Conservation (phyloP, 2,113 vertebrate species). For the Lepus timidus region DNA sequence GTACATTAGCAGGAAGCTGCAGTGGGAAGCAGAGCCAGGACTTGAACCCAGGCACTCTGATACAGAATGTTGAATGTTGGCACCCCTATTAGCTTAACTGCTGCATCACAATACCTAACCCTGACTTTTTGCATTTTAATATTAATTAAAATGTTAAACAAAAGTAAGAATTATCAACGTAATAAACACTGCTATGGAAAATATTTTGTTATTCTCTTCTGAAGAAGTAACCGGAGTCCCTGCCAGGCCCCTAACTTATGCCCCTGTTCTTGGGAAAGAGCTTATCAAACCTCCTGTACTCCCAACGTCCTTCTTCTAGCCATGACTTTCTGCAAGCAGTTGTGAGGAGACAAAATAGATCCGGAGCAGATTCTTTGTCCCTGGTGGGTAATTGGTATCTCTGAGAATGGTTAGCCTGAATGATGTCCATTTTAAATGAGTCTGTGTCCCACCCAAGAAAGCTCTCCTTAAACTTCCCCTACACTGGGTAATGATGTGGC, state of each 20-base stretch:
- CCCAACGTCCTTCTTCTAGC: background rate
- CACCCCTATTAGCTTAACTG: too few relatives aligned
- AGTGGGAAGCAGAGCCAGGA: too few relatives aligned
- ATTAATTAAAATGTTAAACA: slow-evolving; percentile 3
- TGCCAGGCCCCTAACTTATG: background rate
- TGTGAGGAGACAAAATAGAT: background rate
- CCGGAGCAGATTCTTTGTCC: background rate
- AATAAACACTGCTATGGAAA: background rate
- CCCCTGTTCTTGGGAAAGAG: background rate
- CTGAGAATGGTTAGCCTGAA: background rate
- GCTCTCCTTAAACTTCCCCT: background rate
- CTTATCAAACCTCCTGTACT: background rate
- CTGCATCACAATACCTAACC: too few relatives aligned
- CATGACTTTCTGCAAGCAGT: background rate
- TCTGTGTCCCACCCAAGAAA: background rate
- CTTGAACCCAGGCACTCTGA: too few relatives aligned
- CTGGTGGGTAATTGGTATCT: background rate
- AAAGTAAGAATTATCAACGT: background rate
- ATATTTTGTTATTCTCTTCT: slow-evolving; percentile 6
- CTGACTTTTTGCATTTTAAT: slow-evolving; percentile 30
- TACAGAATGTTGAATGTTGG: too few relatives aligned
- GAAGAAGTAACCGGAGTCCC: background rate
- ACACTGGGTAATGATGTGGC: background rate
- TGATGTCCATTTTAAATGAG: slow-evolving; percentile 3
- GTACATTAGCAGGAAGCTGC: too few relatives aligned